These are phyloP conservation scores for Petrophora chlorosata DNA, from an alignment of 2,888 invertebrate genomes.

Conservation along the genomic window DNA sequence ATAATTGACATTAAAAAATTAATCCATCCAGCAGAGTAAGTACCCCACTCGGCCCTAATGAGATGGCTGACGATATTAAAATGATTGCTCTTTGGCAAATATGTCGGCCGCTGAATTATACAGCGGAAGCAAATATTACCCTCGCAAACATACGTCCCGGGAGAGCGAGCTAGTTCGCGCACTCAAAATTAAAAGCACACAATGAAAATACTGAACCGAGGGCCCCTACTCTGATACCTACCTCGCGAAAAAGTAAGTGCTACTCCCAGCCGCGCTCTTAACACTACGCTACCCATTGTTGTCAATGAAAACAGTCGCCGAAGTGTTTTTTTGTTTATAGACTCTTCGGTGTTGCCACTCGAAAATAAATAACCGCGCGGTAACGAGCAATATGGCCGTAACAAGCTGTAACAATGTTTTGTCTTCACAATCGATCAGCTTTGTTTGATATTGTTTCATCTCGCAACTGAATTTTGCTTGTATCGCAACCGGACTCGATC, in stretches of 20 bases:
- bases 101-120: slow-evolving; percentile 86
- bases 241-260: slow-evolving; percentile 82
- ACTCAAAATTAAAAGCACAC: slow-evolving; percentile 87
- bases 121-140: slow-evolving; percentile 85
- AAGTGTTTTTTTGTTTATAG: slow-evolving; percentile 83
- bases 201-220: slow-evolving; percentile 84
- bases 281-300: slow-evolving; percentile 77
- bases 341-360: slow-evolving; percentile 81
- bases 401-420: slow-evolving; percentile 78
- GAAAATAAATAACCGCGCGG: slow-evolving; percentile 77
- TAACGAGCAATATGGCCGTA: slow-evolving; percentile 77
- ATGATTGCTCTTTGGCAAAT: slow-evolving; percentile 86
- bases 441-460: slow-evolving; percentile 64
- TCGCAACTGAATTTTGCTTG: slow-evolving; percentile 49
- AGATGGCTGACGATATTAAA: slow-evolving; percentile 85
- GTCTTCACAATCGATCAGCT: slow-evolving; percentile 66
- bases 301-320: slow-evolving; percentile 79
- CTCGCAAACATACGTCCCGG: slow-evolving; percentile 84
- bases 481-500: slow-evolving; percentile 42
- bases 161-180: slow-evolving; percentile 85
- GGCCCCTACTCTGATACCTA: slow-evolving; percentile 75
- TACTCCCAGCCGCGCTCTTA: slow-evolving; percentile 74
- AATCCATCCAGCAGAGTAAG: slow-evolving; percentile 72
- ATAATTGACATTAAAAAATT: slow-evolving; percentile 74
- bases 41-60: slow-evolving; percentile 77